Percentiles rank a stretch among this genome's conserved stretches.
Conservation (phyloP, 2,797 vertebrate genomes). For the Tachyglossus aculeatus region DNA sequence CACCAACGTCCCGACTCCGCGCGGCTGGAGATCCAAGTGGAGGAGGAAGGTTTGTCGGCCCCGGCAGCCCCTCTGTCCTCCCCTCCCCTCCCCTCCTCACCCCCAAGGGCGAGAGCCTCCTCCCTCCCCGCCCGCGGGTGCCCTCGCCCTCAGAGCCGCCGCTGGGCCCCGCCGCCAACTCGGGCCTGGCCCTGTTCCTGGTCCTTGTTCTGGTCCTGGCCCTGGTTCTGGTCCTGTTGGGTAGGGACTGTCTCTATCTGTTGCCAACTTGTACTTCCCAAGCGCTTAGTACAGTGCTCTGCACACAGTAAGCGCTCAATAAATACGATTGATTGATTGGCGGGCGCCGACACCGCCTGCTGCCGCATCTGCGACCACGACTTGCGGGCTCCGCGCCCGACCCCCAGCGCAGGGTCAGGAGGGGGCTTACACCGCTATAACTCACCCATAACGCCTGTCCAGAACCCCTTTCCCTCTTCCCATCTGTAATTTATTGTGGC, state of each 20-base stretch:
- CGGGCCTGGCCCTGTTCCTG: background rate
- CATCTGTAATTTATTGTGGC: too few relatives aligned
- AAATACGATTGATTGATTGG: constrained; percentile 53
- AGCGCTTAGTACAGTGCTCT: constrained; percentile 64
- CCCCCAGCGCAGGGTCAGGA: background rate
- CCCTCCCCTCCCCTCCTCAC: background rate
- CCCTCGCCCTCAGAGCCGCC: background rate
- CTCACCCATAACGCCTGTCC: too few relatives aligned
- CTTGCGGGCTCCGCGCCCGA: background rate
- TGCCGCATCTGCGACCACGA: constrained; percentile 80
- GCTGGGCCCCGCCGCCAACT: background rate
- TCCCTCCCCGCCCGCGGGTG: background rate
- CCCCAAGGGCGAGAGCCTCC: background rate
- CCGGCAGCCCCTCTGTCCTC: constrained; percentile 24
- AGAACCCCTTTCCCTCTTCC: background rate
- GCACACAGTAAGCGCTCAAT: constrained; percentile 63
- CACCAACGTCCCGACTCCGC: constrained; percentile 60
- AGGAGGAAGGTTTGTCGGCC: constrained; percentile 42
- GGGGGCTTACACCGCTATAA: too few relatives aligned
- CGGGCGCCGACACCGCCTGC: constrained; percentile 78
- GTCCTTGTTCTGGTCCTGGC: constrained; percentile 64
- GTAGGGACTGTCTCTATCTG: constrained; percentile 68
- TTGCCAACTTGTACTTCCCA: constrained; percentile 69
- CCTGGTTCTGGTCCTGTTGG: constrained; percentile 74
- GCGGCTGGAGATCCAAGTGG: constrained; percentile 56